Evolutionary conservation across 2,113 vertebrate genomes (phyloP).

Genomic region (Platanista minor): DNA sequence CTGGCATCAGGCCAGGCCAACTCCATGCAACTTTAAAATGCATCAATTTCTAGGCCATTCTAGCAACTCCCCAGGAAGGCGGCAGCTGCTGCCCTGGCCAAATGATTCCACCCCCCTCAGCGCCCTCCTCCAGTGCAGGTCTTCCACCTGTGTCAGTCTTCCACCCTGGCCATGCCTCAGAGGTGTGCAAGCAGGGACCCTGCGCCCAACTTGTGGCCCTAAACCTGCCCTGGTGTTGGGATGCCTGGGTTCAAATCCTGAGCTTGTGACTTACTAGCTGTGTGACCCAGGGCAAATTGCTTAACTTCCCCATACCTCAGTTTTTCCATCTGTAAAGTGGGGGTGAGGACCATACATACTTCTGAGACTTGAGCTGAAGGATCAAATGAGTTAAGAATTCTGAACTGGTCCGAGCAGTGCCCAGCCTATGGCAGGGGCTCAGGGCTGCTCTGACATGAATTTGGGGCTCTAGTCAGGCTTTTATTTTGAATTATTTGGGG

Average conservation of each 20-base stretch:
- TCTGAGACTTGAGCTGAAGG: neutral
- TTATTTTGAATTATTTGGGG: neutral
- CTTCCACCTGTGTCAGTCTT: neutral
- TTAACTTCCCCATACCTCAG: neutral
- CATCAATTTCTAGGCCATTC: rapidly evolving
- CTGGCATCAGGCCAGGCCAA: neutral
- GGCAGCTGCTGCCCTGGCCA: too few species aligned
- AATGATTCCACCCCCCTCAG: rapidly evolving
- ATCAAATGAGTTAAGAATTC: neutral
- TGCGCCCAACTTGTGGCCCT: rapidly evolving
- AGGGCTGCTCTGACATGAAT: rapidly evolving
- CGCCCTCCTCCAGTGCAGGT: neutral
- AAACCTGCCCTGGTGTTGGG: neutral
- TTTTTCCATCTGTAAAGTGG: neutral
- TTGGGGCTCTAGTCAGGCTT: neutral
- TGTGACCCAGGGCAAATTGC: neutral
- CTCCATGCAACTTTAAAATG: neutral
- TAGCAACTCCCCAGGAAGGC: neutral
- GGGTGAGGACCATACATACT: neutral
- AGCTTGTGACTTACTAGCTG: neutral
- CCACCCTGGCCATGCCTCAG: neutral
- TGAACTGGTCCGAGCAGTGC: neutral
- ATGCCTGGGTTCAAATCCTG: neutral
- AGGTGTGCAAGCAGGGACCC: neutral
- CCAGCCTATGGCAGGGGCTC: neutral